Evolutionary conservation across 2,797 vertebrate species (phyloP).

Genomic region (Peromyscus eremicus): DNA sequence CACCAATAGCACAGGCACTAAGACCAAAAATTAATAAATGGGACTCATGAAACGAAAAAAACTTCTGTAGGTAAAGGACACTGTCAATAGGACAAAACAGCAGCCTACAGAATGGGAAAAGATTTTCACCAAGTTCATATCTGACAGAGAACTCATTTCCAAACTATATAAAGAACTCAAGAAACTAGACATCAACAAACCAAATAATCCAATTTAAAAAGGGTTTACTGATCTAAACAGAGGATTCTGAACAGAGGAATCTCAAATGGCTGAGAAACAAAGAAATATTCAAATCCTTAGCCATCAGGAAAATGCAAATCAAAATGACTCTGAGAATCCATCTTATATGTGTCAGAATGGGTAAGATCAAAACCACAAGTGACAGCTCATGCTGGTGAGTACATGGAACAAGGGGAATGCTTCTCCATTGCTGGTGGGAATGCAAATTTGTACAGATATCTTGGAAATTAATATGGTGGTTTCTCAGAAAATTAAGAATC

Average conservation of each 20-base stretch:
- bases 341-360: background rate
- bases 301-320: background rate
- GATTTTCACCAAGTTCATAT: background rate
- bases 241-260: background rate
- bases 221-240: background rate
- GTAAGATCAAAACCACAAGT: background rate
- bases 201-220: background rate
- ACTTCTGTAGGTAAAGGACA: background rate
- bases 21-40: background rate
- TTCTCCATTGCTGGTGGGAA: background rate
- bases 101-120: background rate
- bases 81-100: too few species aligned
- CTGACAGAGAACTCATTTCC: background rate
- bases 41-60: background rate
- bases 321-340: background rate
- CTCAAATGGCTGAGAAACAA: background rate
- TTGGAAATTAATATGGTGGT: background rate
- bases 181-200: background rate
- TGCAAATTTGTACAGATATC: background rate
- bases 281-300: background rate
- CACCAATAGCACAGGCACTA: background rate
- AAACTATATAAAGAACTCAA: background rate
- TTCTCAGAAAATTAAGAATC: background rate
- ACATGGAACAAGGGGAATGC: background rate
- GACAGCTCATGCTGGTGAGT: background rate